A percentile compares a stretch with the other conserved stretches of the same genome.
Conservation (phyloP, 2,797 vertebrate species). For the Ceyx erithaca region DNA sequence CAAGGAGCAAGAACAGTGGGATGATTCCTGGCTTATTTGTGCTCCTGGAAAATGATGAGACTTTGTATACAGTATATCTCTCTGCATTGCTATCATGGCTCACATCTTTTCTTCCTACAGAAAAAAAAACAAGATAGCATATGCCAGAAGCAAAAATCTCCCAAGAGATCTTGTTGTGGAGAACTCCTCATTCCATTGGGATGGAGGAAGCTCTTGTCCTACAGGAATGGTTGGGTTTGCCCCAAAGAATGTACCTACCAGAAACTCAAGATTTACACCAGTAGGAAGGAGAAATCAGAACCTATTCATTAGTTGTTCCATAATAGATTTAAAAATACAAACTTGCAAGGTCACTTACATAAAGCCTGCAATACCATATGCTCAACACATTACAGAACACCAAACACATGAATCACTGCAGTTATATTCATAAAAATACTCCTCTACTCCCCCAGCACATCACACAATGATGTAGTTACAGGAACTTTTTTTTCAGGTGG, state of each 20-base stretch:
- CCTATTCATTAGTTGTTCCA: slow-evolving; percentile 60
- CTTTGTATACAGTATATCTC: not conserved
- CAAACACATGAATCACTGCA: slow-evolving; percentile 73
- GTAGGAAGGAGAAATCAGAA: slow-evolving; percentile 43
- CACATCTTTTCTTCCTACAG: not conserved
- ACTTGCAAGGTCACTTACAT: slow-evolving; percentile 68
- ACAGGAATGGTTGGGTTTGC: not conserved
- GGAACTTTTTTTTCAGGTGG: slow-evolving; percentile 41
- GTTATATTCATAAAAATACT: slow-evolving; percentile 73
- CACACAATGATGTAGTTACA: slow-evolving; percentile 39
- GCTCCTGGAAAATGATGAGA: not conserved
- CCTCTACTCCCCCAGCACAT: slow-evolving; percentile 63
- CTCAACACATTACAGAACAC: slow-evolving; percentile 70
- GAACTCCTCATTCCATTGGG: not conserved
- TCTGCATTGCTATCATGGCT: not conserved
- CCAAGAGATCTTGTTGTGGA: not conserved
- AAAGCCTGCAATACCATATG: slow-evolving; percentile 66
- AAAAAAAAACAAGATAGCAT: not conserved
- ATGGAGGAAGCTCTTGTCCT: not conserved
- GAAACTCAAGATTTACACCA: not conserved
- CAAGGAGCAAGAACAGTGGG: not conserved
- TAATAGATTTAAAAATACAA: slow-evolving; percentile 69
- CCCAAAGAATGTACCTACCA: not conserved
- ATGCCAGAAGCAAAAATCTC: slow-evolving; percentile 1
- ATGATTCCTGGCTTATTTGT: not conserved